A percentile compares a stretch with the other conserved stretches of the same genome.
Evolutionary conservation across 2,113 vertebrate species (phyloP).

Genomic region (Alethe castanea): DNA sequence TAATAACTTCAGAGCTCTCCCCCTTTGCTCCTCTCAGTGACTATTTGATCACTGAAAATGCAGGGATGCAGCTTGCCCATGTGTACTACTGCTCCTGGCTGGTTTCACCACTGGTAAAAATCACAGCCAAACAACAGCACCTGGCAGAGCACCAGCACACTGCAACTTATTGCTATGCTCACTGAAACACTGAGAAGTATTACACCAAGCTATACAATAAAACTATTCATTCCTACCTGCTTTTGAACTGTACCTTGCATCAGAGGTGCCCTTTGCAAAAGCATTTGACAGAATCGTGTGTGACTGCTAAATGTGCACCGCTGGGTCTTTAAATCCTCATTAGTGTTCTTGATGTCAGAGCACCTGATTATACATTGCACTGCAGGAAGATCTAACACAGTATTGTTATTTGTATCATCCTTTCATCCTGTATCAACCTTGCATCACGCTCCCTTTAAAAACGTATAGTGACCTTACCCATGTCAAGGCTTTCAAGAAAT

Average conservation of each 20-base stretch:
- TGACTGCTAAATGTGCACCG: background rate
- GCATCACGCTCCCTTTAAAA: background rate
- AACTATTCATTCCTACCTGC: background rate
- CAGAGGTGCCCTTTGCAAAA: background rate
- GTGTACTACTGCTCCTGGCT: background rate
- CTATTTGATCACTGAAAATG: rapidly evolving
- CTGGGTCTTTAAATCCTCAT: constrained; percentile 36
- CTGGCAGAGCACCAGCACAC: background rate
- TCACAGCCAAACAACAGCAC: background rate
- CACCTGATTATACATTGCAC: background rate
- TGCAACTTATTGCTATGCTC: background rate
- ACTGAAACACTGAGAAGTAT: background rate
- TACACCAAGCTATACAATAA: background rate
- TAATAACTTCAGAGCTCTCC: background rate
- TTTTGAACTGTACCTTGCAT: background rate
- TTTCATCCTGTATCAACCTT: background rate
- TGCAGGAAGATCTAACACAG: constrained; percentile 9
- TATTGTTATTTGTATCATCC: constrained; percentile 12
- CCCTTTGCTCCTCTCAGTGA: background rate
- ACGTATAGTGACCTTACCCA: background rate
- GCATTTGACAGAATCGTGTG: background rate
- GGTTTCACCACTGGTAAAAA: background rate
- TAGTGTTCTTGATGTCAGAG: constrained; percentile 17
- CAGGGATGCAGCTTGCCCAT: background rate
- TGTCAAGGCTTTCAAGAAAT: constrained; percentile 40